Evolutionary conservation across 2,888 invertebrate genomes (phyloP).

Genomic region (Monochamus alternatus): DNA sequence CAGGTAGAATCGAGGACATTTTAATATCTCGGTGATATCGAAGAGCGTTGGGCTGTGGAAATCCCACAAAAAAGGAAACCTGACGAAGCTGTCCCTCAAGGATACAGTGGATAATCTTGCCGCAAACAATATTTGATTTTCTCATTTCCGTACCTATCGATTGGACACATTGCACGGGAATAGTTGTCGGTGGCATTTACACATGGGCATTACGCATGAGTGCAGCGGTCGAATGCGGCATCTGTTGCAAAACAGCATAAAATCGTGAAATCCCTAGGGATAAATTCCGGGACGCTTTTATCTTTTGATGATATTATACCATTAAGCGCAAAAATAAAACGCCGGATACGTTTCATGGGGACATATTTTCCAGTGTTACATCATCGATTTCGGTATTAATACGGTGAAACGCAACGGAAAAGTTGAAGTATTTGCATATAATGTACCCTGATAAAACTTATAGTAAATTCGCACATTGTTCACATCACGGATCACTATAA

Average conservation of each 20-base stretch:
- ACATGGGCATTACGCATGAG: slow-evolving; percentile 50
- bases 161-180: slow-evolving; percentile 21
- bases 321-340: slow-evolving; percentile 22
- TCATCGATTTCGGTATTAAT: neutral
- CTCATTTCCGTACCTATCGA: slow-evolving; percentile 27
- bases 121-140: slow-evolving; percentile 39
- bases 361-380: neutral
- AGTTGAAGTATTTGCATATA: neutral
- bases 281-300: slow-evolving; percentile 29
- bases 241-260: slow-evolving; percentile 49
- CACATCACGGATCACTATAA: too few relatives aligned
- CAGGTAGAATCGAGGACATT: too few relatives aligned
- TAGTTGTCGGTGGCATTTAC: slow-evolving; percentile 41
- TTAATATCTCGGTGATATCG: too few relatives aligned
- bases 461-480: too few relatives aligned
- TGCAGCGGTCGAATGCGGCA: slow-evolving; percentile 49
- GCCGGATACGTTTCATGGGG: slow-evolving; percentile 1
- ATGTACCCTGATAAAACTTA: neutral
- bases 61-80: too few relatives aligned
- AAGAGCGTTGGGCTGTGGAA: too few relatives aligned
- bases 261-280: slow-evolving; percentile 32
- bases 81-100: too few relatives aligned
- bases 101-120: neutral
- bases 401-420: neutral
- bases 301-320: slow-evolving; percentile 26